A percentile compares a stretch with the other conserved stretches of the same genome.
These are phyloP conservation scores for Caenorhabditis parvicauda DNA, from an alignment of 2,888 invertebrate species.

Conservation along the genomic window DNA sequence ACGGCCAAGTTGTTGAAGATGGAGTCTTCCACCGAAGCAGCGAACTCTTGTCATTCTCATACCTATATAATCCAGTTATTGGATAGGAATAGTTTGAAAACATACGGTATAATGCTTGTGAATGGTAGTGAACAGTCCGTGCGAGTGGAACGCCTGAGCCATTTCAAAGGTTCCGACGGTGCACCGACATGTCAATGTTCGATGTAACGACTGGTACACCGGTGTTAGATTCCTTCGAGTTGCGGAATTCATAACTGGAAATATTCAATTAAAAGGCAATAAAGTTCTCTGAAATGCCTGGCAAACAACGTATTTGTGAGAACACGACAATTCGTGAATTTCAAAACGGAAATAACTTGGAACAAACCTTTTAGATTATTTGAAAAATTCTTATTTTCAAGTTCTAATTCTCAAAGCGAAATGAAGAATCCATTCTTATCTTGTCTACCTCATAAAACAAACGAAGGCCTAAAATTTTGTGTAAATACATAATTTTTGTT, in stretches of 20 bases:
- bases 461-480: too few species aligned
- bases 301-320: too few species aligned
- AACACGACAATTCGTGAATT: too few species aligned
- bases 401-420: too few species aligned
- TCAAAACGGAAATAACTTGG: too few species aligned
- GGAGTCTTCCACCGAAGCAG: slow-evolving; percentile 15
- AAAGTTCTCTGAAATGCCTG: too few species aligned
- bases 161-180: slow-evolving; percentile 94
- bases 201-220: slow-evolving; percentile 73
- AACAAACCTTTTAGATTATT: too few species aligned
- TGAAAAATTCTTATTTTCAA: too few species aligned
- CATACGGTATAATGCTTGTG: slow-evolving; percentile 80
- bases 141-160: slow-evolving; percentile 80
- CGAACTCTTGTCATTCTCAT: slow-evolving; percentile 56
- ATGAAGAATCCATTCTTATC: too few species aligned
- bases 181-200: slow-evolving; percentile 95
- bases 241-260: slow-evolving; percentile 62
- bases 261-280: background rate
- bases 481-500: too few species aligned
- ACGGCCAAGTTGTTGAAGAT: slow-evolving; percentile 70
- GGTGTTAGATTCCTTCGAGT: slow-evolving; percentile 64
- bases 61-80: slow-evolving; percentile 55
- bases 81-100: background rate
- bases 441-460: too few species aligned
- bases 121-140: slow-evolving; percentile 82